Percentiles rank a stretch among this genome's conserved stretches.
phyloP scores from a whole-genome alignment of 2,113 vertebrate species.

The Aplodontia rufa region DNA sequence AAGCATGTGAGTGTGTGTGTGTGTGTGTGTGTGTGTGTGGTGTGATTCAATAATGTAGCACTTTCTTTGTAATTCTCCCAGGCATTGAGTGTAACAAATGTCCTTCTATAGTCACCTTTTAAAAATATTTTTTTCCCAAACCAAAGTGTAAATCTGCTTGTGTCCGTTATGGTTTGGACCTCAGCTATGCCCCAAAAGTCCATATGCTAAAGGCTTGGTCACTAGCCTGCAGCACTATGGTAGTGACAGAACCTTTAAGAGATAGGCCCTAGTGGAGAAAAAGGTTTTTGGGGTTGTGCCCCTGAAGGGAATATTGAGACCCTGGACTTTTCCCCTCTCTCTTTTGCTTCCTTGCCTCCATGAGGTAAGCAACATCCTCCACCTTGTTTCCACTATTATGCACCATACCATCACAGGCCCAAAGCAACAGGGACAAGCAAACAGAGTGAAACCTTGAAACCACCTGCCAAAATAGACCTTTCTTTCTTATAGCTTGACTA shows the following conservation, averaged over 20 bases:
- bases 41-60: neutral
- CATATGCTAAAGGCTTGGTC: neutral
- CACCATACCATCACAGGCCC: neutral
- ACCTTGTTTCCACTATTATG: neutral
- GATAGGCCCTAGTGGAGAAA: neutral
- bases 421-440: neutral
- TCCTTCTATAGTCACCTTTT: neutral
- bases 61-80: neutral
- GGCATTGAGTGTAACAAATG: neutral
- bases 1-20: neutral
- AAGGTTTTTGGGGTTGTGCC: neutral
- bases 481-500: neutral
- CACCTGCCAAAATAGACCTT: neutral
- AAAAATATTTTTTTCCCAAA: neutral
- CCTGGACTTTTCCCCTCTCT: neutral
- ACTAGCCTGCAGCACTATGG: neutral
- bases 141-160: neutral
- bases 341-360: neutral
- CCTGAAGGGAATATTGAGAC: neutral
- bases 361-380: neutral
- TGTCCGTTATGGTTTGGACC: neutral
- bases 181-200: neutral
- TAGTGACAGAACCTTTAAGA: neutral
- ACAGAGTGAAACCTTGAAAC: neutral
- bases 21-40: neutral